phyloP scores from a whole-genome alignment of 2,797 vertebrate genomes.

The Luscinia megarhynchos region DNA sequence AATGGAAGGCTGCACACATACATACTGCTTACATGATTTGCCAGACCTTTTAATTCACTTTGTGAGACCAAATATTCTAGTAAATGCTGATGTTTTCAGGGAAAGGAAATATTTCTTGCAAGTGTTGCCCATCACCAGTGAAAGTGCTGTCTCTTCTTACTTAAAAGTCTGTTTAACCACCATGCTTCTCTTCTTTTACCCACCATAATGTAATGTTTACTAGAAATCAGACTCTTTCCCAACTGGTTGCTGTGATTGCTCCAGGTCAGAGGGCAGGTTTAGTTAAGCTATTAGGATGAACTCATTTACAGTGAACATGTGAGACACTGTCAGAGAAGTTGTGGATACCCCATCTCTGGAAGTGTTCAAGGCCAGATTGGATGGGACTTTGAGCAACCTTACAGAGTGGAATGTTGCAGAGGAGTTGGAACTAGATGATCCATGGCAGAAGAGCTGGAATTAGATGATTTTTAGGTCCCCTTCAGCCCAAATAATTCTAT shows the following conservation, averaged over 20 bases:
- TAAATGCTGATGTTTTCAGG: not conserved
- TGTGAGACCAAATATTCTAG: not conserved
- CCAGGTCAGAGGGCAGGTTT: not conserved
- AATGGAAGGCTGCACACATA: fast-evolving
- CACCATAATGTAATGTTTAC: not conserved
- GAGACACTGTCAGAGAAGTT: not conserved
- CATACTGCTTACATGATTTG: not conserved
- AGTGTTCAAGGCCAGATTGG: not conserved
- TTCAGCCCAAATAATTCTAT: not conserved
- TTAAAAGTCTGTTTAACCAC: not conserved
- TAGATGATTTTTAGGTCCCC: not conserved
- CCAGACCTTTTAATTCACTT: not conserved
- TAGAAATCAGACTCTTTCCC: not conserved
- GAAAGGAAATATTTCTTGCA: not conserved
- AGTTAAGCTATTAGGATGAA: not conserved
- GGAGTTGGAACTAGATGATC: not conserved
- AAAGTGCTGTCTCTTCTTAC: not conserved
- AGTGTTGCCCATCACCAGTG: not conserved
- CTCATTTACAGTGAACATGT: not conserved
- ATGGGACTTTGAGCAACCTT: not conserved
- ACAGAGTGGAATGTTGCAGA: not conserved
- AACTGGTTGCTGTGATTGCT: not conserved
- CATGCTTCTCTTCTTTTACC: not conserved
- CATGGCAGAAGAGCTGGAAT: not conserved
- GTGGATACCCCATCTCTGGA: not conserved